A percentile compares a stretch with the other conserved stretches of the same genome.
phyloP scores from a whole-genome alignment of 1,140 invertebrate genomes.

The Trigoniulus corallinus region DNA sequence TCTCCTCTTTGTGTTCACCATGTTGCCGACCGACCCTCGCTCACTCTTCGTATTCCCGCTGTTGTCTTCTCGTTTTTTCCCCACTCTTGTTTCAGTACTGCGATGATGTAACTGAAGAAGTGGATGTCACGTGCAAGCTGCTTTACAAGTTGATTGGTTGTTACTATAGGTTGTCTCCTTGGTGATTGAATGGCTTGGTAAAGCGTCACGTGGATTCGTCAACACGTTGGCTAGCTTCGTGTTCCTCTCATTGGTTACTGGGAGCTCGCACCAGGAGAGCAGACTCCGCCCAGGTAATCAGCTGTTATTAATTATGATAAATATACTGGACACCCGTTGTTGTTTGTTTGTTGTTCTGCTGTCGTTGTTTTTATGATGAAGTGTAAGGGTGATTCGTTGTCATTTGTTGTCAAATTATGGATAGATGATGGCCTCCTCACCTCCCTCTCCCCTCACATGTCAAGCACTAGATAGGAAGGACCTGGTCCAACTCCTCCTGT shows the following conservation, averaged over 20 bases:
- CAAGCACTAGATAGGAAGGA: no score
- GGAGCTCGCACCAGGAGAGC: background rate
- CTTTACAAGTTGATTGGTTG: background rate
- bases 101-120: background rate
- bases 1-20: no score
- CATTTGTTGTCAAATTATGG: no score
- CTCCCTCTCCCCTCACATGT: no score
- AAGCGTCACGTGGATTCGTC: background rate
- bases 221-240: background rate
- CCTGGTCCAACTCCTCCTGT: no score
- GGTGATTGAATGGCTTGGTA: background rate
- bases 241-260: background rate
- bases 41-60: background rate
- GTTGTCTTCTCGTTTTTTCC: background rate
- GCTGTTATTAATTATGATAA: slow-evolving; percentile 5
- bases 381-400: no score
- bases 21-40: no score
- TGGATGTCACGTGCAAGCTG: background rate
- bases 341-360: no score
- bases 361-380: no score
- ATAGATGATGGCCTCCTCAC: no score
- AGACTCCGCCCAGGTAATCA: background rate
- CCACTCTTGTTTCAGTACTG: background rate
- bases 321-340: no score
- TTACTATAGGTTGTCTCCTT: background rate